Base-by-base conservation (phyloP, 92 coral and sea anemone species). In the Heliopora coerulea region DNA sequence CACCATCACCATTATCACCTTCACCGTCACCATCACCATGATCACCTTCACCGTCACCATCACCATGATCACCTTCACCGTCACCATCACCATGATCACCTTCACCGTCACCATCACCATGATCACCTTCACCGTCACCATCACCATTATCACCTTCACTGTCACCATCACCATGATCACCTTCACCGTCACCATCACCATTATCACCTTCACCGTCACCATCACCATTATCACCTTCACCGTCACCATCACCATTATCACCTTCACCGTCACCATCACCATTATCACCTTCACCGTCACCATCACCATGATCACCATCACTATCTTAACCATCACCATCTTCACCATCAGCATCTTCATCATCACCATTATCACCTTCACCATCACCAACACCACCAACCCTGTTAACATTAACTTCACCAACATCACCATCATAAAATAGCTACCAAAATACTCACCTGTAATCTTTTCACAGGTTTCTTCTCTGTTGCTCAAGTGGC, bases 401-500 rank as follows among this genome's bases (percentile, higher is more conserved):
- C 4, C 42, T 11, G 11, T 11, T 11, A 37, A 37, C 42, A 37
- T 4, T 11, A 37, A 37, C 42, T 4, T 6, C 58, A 50, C 4
- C 58, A 27, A 62, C 63, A 12, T 21, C 11, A 58, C 0, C 17
- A 24, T 26, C 1, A 58, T 12, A 11, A 58, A 58, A 1, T 58
- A 58, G 7, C 6, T 3, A 15, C 49, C 8, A 62, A 5, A 33
- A 33, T 18, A 23, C 70, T 46, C 26, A 93, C 98, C 98, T 93
- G 98, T 73, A 93, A 79, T 78, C 98, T 74, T 68, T 93, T 93
- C 20, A 93, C 86, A 33, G 98, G 98, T 68, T 93, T 93, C 87
- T 93, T 93, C 88, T 93, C 84, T 93, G 98, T 78, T 93, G 98
- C 67, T 93, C 98, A 33, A 93, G 74, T 0, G 98, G 89, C 5